These are phyloP conservation scores for Sinonovacula constricta DNA, from an alignment of 1,140 invertebrate species.

Conservation along the genomic window DNA sequence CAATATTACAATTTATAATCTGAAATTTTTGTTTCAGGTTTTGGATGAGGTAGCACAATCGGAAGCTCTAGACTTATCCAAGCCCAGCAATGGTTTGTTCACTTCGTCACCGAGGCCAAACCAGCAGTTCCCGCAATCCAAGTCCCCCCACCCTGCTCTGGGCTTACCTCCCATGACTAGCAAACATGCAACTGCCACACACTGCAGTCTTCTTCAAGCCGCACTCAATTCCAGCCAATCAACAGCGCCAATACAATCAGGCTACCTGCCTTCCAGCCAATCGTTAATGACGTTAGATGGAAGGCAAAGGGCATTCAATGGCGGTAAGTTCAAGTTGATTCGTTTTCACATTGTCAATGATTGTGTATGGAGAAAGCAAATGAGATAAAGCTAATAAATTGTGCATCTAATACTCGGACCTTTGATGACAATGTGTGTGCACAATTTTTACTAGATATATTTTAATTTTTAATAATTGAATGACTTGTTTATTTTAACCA, in stretches of 20 bases:
- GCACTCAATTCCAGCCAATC: constrained; percentile 48
- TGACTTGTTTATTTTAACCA: neutral
- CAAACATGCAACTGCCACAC: constrained; percentile 17
- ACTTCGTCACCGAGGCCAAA: neutral
- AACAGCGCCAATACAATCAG: constrained; percentile 27
- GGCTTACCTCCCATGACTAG: constrained; percentile 7
- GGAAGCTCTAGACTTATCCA: constrained; percentile 37
- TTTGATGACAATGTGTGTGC: neutral
- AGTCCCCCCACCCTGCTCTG: constrained; percentile 20
- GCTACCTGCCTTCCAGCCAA: neutral
- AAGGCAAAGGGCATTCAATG: neutral
- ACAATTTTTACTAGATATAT: no score
- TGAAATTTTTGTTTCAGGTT: neutral
- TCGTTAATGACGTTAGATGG: neutral
- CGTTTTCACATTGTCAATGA: neutral
- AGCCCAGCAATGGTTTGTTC: no score
- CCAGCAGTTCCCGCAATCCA: neutral
- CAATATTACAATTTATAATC: neutral
- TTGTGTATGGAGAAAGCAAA: neutral
- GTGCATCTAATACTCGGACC: no score
- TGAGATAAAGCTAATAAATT: neutral
- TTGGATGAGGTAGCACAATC: neutral
- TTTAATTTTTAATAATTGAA: neutral
- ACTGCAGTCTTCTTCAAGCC: constrained; percentile 47
- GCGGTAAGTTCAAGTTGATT: neutral